Conservation (phyloP, 2,888 invertebrate genomes). For the Anorthoa munda region DNA sequence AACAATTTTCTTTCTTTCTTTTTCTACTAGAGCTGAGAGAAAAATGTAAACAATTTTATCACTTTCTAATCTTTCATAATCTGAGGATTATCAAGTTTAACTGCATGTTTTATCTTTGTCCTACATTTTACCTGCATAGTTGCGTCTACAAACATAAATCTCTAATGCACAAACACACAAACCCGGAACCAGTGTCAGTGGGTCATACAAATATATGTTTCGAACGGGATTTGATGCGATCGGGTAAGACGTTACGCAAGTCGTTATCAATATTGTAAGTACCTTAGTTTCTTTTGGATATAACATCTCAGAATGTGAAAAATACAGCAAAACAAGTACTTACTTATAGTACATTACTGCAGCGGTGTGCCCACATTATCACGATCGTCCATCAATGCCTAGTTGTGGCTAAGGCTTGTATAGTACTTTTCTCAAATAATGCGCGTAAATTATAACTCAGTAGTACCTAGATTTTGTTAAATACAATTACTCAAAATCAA, state of each 20-base stretch:
- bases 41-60: neutral
- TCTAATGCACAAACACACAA: conserved; percentile 24
- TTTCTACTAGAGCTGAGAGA: too few species aligned
- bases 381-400: too few species aligned
- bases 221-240: conserved; percentile 27
- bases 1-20: too few species aligned
- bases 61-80: neutral
- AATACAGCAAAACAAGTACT: too few species aligned
- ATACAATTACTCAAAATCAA: too few species aligned
- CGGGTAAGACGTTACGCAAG: conserved; percentile 23
- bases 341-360: too few species aligned
- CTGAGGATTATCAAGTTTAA: neutral
- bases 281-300: neutral
- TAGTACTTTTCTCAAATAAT: too few species aligned
- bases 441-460: too few species aligned
- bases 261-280: neutral
- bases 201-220: conserved; percentile 48
- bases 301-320: too few species aligned
- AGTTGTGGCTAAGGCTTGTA: too few species aligned
- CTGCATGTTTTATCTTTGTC: neutral
- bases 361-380: too few species aligned
- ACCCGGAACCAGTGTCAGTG: conserved; percentile 41
- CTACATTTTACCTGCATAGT: neutral
- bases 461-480: too few species aligned
- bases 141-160: conserved; percentile 24